These are phyloP conservation scores for Andrena dorsata DNA, from an alignment of 2,888 invertebrate species.

Conservation along the genomic window DNA sequence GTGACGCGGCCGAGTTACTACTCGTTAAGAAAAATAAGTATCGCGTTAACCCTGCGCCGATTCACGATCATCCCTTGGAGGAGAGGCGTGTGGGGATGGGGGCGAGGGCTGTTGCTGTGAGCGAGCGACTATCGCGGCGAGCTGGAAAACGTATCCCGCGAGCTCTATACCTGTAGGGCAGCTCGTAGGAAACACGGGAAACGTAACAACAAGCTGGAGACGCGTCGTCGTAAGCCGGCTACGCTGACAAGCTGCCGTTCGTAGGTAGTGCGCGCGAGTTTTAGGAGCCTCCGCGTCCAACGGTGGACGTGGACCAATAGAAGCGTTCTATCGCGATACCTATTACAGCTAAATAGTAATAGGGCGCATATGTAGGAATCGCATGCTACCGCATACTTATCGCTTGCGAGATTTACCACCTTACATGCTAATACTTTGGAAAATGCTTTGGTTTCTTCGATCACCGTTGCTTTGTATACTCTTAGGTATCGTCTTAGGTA, in stretches of 20 bases:
- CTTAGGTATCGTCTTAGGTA: conserved; percentile 59
- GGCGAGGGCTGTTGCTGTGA: background rate
- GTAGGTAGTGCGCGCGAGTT: background rate
- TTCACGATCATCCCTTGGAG: conserved; percentile 69
- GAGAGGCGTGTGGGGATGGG: conserved; percentile 36
- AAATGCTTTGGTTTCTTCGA: conserved; percentile 66
- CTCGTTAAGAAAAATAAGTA: conserved; percentile 82
- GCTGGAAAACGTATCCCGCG: conserved; percentile 2
- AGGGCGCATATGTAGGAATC: conserved; percentile 42
- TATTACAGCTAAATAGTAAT: too few species aligned
- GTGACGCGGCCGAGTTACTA: conserved; percentile 58
- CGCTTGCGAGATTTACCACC: conserved; percentile 58
- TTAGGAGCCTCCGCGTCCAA: too few species aligned
- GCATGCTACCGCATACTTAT: conserved; percentile 36
- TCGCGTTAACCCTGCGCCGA: conserved; percentile 68
- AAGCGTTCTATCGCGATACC: conserved; percentile 48
- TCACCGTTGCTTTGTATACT: conserved; percentile 66
- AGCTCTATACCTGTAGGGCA: conserved; percentile 28
- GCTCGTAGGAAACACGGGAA: conserved; percentile 42
- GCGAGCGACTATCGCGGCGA: conserved; percentile 17
- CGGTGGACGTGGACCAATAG: conserved; percentile 40
- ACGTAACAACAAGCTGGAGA: conserved; percentile 56
- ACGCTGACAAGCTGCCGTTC: conserved; percentile 31
- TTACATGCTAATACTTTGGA: conserved; percentile 83
- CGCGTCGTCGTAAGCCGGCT: conserved; percentile 51